These are phyloP conservation scores for Lasioglossum oenotherae DNA, from an alignment of 2,888 invertebrate species.

Conservation along the genomic window DNA sequence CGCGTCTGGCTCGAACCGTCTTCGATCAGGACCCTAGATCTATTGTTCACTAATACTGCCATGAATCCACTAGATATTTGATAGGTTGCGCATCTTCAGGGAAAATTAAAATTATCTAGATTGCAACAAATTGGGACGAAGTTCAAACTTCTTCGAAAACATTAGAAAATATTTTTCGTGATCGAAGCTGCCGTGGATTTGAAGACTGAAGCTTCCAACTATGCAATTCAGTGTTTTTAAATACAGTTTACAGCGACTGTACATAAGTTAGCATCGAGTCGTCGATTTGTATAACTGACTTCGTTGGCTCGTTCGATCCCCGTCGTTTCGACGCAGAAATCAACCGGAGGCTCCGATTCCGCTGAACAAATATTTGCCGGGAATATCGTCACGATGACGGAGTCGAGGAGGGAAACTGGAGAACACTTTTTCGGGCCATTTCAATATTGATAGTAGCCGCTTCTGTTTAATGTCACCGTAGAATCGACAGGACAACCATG, in stretches of 20 bases:
- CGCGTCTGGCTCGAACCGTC: constrained; percentile 27
- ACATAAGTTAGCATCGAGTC: constrained; percentile 49
- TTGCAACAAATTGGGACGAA: background rate
- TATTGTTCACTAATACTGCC: constrained; percentile 32
- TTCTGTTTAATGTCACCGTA: background rate
- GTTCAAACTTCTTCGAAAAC: background rate
- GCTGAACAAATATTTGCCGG: constrained; percentile 31
- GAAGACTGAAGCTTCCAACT: background rate
- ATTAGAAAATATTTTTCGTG: background rate
- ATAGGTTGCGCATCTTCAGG: background rate
- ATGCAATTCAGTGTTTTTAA: background rate
- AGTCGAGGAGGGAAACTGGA: background rate
- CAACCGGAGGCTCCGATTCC: constrained; percentile 31
- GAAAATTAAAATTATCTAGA: background rate
- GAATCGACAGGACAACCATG: background rate
- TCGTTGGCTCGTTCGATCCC: constrained; percentile 11
- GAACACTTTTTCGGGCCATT: constrained; percentile 14
- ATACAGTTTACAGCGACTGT: background rate
- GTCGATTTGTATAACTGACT: constrained; percentile 5
- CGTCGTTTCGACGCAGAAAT: constrained; percentile 19
- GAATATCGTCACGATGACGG: constrained; percentile 16
- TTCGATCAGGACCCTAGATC: constrained; percentile 59
- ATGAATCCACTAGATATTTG: background rate
- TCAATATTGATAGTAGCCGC: background rate
- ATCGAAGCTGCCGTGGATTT: background rate